phyloP scores from a whole-genome alignment of 2,888 invertebrate species.

The Metallyticus violacea region DNA sequence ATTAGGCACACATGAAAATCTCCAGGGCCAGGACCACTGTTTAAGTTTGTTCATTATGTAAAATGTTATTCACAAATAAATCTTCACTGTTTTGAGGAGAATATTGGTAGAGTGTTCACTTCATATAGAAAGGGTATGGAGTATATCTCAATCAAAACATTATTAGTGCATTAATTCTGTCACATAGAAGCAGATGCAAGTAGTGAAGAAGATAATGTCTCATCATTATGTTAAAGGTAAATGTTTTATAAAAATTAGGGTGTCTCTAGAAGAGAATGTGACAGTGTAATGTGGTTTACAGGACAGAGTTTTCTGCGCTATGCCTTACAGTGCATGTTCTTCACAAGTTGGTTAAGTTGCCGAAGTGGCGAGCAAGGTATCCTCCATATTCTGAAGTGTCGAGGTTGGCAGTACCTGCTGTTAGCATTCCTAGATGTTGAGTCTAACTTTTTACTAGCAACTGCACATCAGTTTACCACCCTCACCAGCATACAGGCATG shows the following conservation, averaged over 20 bases:
- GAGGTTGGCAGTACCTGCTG: conserved; percentile 75
- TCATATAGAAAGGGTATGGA: too few relatives aligned
- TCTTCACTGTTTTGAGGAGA: too few relatives aligned
- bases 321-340: conserved; percentile 70
- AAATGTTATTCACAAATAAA: too few relatives aligned
- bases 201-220: too few relatives aligned
- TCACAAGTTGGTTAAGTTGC: conserved; percentile 72
- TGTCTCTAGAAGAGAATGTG: not conserved
- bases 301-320: conserved; percentile 81
- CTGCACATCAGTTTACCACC: conserved; percentile 74
- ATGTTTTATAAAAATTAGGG: not conserved
- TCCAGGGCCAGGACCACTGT: too few relatives aligned
- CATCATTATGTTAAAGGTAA: too few relatives aligned
- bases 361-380: conserved; percentile 60
- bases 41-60: too few relatives aligned
- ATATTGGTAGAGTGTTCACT: too few relatives aligned
- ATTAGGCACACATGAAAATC: too few relatives aligned
- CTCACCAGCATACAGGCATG: conserved; percentile 68
- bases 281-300: conserved; percentile 37
- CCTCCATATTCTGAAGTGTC: conserved; percentile 60
- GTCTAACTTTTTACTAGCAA: conserved; percentile 77
- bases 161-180: too few relatives aligned
- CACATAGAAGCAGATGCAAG: too few relatives aligned
- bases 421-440: conserved; percentile 81
- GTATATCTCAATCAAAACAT: too few relatives aligned